These are phyloP conservation scores for Eupithecia vulgata DNA, from an alignment of 2,888 invertebrate species.

Conservation along the genomic window DNA sequence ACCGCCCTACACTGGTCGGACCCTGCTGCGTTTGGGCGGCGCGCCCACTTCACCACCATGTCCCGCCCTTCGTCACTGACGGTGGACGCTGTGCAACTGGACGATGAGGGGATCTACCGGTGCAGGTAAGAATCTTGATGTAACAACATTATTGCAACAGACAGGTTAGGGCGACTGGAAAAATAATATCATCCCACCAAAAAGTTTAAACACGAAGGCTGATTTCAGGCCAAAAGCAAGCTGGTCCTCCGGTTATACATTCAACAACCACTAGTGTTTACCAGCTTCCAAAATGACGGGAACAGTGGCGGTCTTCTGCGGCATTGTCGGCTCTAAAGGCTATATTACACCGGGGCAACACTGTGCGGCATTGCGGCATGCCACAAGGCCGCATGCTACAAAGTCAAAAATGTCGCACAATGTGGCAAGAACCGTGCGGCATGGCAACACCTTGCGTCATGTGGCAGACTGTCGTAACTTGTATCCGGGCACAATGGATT, in stretches of 20 bases:
- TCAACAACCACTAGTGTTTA: not conserved
- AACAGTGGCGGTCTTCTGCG: not conserved
- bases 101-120: conserved; percentile 93
- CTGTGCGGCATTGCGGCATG: too few species aligned
- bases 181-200: not conserved
- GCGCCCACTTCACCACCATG: conserved; percentile 93
- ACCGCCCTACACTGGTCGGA: conserved; percentile 94
- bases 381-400: too few species aligned
- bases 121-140: conserved; percentile 73
- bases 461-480: too few species aligned
- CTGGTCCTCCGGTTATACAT: not conserved
- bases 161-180: not conserved
- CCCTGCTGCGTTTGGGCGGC: conserved; percentile 90
- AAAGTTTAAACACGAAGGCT: not conserved
- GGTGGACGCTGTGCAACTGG: conserved; percentile 91
- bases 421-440: too few species aligned
- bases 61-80: conserved; percentile 91
- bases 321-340: too few species aligned
- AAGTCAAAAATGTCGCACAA: too few species aligned
- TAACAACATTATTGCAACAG: not conserved
- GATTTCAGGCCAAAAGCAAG: not conserved
- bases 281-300: not conserved
- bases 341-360: too few species aligned
- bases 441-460: too few species aligned
- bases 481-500: too few species aligned